Evolutionary conservation across 2,888 invertebrate genomes (phyloP).

Genomic region (Erynnis tages): DNA sequence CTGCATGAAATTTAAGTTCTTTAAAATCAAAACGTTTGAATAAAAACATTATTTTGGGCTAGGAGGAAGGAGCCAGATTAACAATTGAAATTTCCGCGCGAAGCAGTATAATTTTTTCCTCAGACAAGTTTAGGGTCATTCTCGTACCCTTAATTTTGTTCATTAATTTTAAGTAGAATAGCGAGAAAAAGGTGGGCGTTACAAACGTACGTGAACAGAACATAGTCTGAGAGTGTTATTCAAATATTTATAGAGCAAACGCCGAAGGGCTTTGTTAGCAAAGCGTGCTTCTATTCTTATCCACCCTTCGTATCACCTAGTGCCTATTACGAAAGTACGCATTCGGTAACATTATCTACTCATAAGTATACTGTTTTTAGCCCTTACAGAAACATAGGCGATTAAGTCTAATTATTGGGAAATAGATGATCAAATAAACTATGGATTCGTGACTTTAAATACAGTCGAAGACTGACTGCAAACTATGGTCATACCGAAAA

Average conservation of each 20-base stretch:
- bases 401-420: not conserved
- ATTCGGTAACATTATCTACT: conserved; percentile 22
- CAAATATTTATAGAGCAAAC: conserved; percentile 49
- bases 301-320: conserved; percentile 31
- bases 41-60: too few species aligned
- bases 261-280: conserved; percentile 43
- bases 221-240: conserved; percentile 39
- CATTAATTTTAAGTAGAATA: not conserved
- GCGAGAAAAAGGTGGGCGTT: conserved; percentile 3
- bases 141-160: not conserved
- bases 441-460: not conserved
- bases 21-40: too few species aligned
- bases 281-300: conserved; percentile 36
- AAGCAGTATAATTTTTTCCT: not conserved
- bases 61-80: too few species aligned
- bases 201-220: conserved; percentile 11
- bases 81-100: not conserved
- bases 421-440: not conserved
- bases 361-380: not conserved
- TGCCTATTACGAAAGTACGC: conserved; percentile 24
- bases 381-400: too few species aligned
- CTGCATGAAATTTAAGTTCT: too few species aligned
- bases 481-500: not conserved
- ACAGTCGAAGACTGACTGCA: not conserved
- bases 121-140: not conserved